Percentiles rank a stretch among this genome's conserved stretches.
phyloP scores from a whole-genome alignment of 2,888 invertebrate species.

The Druceiella hillmani region DNA sequence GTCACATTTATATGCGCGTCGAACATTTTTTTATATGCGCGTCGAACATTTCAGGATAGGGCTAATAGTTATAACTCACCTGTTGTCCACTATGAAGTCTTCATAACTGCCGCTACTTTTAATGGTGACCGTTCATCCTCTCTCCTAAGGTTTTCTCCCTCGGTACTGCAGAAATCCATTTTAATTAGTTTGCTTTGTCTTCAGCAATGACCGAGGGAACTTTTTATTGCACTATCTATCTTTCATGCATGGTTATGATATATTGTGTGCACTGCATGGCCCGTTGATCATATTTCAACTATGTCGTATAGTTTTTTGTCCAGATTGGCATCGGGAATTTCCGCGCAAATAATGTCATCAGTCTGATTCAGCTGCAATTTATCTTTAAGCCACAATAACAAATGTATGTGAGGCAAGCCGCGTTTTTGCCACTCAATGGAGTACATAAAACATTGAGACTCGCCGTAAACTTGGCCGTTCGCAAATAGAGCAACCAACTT shows the following conservation, averaged over 20 bases:
- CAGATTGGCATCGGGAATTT: conserved; percentile 26
- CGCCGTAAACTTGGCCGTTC: conserved; percentile 24
- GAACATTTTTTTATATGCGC: conserved; percentile 20
- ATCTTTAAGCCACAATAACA: conserved; percentile 27
- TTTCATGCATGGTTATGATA: conserved; percentile 25
- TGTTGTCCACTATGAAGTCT: conserved; percentile 18
- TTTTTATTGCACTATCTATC: conserved; percentile 18
- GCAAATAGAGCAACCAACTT: conserved; percentile 21
- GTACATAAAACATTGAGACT: conserved; percentile 22
- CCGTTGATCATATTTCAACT: conserved; percentile 11
- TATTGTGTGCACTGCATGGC: conserved; percentile 10
- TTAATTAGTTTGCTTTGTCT: conserved; percentile 4
- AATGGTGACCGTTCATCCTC: too few relatives aligned
- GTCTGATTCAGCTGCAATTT: conserved; percentile 28
- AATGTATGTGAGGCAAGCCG: conserved; percentile 15
- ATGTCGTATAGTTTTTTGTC: conserved; percentile 22
- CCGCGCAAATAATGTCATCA: conserved; percentile 30
- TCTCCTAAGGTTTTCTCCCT: conserved; percentile 16
- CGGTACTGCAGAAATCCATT: conserved; percentile 16
- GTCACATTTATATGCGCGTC: conserved; percentile 25
- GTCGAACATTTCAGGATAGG: conserved; percentile 25
- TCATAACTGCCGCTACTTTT: conserved; percentile 22
- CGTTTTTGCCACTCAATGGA: conserved; percentile 22
- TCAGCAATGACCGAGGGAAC: too few relatives aligned
- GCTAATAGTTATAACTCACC: conserved; percentile 24